A percentile compares a stretch with the other conserved stretches of the same genome.
These are phyloP conservation scores for Diadema setosum DNA, from an alignment of 35 echinoderm and acorn worm species.

Conservation along the genomic window DNA sequence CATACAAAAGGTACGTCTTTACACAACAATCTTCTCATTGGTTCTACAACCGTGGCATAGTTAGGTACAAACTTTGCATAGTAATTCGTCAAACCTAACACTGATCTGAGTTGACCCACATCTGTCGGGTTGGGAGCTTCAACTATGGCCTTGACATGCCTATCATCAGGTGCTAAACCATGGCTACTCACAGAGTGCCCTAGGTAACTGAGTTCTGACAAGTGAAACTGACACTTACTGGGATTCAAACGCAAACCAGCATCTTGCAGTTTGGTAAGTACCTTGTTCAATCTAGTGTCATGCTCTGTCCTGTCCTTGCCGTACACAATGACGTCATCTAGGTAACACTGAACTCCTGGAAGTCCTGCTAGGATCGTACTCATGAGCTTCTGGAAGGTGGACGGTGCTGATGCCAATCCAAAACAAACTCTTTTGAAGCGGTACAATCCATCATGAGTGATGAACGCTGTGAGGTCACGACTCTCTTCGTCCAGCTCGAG, in stretches of 20 bases:
- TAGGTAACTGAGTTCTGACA: conserved; percentile 3
- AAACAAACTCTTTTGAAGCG: conserved; percentile 56
- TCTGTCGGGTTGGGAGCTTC: conserved; percentile 12
- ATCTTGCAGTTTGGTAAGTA: conserved; percentile 19
- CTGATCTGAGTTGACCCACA: too few species aligned
- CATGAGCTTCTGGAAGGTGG: conserved; percentile 53
- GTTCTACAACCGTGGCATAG: too few species aligned
- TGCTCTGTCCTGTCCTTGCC: conserved; percentile 45
- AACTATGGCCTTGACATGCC: conserved; percentile 20
- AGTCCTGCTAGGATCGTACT: conserved; percentile 19
- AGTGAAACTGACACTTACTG: conserved; percentile 49
- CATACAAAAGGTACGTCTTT: too few species aligned
- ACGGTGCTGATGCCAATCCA: conserved; percentile 58
- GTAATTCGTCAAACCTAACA: too few species aligned
- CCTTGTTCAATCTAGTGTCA: neutral
- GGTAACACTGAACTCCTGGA: conserved; percentile 45
- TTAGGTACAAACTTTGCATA: too few species aligned
- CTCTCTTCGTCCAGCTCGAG: conserved; percentile 34
- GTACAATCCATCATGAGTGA: conserved; percentile 53
- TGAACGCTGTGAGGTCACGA: conserved; percentile 47
- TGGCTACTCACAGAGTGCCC: conserved; percentile 18
- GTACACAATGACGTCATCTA: conserved; percentile 70
- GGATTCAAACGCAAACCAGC: conserved; percentile 40
- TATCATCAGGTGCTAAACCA: conserved; percentile 33
- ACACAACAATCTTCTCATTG: too few species aligned